These are phyloP conservation scores for Pherbina coryleti DNA, from an alignment of 2,888 invertebrate genomes.

Conservation along the genomic window DNA sequence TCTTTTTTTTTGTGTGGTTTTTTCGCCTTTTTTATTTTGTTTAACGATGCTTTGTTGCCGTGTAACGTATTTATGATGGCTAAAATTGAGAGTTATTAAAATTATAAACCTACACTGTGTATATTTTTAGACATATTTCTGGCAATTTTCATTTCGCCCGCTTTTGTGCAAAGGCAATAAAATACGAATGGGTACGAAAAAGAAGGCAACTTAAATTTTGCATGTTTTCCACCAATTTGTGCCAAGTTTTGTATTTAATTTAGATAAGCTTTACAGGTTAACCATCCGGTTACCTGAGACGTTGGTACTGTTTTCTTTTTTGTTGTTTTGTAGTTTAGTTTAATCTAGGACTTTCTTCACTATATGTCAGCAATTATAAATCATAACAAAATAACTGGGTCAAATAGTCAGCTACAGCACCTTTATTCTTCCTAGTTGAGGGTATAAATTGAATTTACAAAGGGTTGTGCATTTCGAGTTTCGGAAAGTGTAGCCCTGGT, in stretches of 20 bases:
- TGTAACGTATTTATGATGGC: neutral
- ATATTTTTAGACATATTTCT: neutral
- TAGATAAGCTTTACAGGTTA: slow-evolving; percentile 15
- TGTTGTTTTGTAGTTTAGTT: no score
- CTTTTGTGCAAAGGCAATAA: neutral
- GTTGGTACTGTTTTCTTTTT: no score
- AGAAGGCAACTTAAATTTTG: neutral
- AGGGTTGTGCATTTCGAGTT: no score
- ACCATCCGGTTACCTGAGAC: neutral
- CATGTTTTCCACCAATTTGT: slow-evolving; percentile 20
- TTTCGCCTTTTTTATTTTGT: neutral
- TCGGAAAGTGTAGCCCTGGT: no score
- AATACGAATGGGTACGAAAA: neutral
- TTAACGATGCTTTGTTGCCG: neutral
- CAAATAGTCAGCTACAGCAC: no score
- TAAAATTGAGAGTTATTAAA: neutral
- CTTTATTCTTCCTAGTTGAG: no score
- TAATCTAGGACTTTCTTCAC: no score
- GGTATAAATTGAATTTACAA: no score
- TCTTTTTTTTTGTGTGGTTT: neutral
- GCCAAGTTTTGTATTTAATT: slow-evolving; percentile 26
- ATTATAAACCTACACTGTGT: neutral
- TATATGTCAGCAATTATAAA: no score
- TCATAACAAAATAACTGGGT: no score
- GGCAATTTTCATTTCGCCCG: neutral